phyloP scores from a whole-genome alignment of 2,797 vertebrate genomes.

The Pangasius macronema region DNA sequence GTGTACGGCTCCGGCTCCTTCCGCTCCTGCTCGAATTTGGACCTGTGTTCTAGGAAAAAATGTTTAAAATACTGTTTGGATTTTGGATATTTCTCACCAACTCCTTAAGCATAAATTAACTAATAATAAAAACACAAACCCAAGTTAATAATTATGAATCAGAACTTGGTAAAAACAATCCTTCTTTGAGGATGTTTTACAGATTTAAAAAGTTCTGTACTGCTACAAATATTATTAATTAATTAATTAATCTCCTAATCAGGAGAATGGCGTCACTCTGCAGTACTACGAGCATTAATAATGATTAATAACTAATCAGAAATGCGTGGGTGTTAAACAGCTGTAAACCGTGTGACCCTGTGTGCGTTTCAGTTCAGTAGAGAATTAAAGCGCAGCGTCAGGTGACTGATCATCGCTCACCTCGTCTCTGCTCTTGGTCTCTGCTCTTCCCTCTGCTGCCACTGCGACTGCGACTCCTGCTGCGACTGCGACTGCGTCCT shows the following conservation, averaged over 20 bases:
- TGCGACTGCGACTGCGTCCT: conserved; percentile 77
- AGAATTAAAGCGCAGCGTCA: neutral
- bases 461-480: conserved; percentile 84
- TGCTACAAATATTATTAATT: neutral
- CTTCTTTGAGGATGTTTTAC: neutral
- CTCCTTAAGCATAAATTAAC: neutral
- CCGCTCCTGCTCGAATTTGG: conserved; percentile 92
- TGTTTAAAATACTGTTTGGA: neutral
- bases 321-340: neutral
- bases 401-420: conserved; percentile 67
- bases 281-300: neutral
- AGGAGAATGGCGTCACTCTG: neutral
- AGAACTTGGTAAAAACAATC: neutral
- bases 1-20: conserved; percentile 87
- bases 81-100: neutral
- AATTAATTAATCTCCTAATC: too few relatives aligned
- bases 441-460: conserved; percentile 88
- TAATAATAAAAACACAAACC: neutral
- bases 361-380: neutral
- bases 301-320: neutral
- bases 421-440: conserved; percentile 84
- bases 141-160: neutral
- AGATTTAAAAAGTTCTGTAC: neutral
- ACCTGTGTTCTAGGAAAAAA: conserved; percentile 83
- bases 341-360: neutral